Percentiles rank a stretch among this genome's conserved stretches.
Conservation (phyloP, 2,888 invertebrate species). For the Drosophila pseudotakahashii region DNA sequence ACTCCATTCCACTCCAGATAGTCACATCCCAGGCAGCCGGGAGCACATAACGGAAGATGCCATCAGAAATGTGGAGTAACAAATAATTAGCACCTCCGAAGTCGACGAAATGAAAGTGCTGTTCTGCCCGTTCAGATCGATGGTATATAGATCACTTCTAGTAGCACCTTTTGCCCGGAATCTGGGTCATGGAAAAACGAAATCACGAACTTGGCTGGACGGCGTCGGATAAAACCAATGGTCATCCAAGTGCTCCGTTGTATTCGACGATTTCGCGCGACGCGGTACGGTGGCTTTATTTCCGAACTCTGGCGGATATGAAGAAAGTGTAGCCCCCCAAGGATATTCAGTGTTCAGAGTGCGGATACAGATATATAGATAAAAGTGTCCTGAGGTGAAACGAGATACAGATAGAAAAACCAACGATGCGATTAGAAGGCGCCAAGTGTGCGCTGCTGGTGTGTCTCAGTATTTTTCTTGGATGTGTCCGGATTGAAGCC, state of each 20-base stretch:
- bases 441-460: conserved; percentile 49
- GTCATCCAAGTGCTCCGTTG: conserved; percentile 23
- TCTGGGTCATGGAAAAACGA: conserved; percentile 75
- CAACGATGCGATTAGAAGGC: conserved; percentile 49
- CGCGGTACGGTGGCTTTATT: conserved; percentile 41
- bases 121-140: conserved; percentile 30
- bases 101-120: conserved; percentile 74
- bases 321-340: conserved; percentile 37
- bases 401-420: neutral
- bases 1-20: conserved; percentile 1
- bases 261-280: conserved; percentile 60
- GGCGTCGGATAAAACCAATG: conserved; percentile 64
- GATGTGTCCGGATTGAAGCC: conserved; percentile 40
- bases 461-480: conserved; percentile 20
- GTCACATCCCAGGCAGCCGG: conserved; percentile 6
- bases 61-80: conserved; percentile 70
- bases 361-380: conserved; percentile 5
- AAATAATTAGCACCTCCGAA: conserved; percentile 67
- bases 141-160: conserved; percentile 73
- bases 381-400: conserved; percentile 10
- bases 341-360: conserved; percentile 7
- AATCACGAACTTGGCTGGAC: conserved; percentile 53
- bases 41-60: conserved; percentile 62
- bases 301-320: conserved; percentile 59
- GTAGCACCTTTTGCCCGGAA: conserved; percentile 66